phyloP scores from a whole-genome alignment of 2,113 vertebrate species.

The Vireo altiloquus region DNA sequence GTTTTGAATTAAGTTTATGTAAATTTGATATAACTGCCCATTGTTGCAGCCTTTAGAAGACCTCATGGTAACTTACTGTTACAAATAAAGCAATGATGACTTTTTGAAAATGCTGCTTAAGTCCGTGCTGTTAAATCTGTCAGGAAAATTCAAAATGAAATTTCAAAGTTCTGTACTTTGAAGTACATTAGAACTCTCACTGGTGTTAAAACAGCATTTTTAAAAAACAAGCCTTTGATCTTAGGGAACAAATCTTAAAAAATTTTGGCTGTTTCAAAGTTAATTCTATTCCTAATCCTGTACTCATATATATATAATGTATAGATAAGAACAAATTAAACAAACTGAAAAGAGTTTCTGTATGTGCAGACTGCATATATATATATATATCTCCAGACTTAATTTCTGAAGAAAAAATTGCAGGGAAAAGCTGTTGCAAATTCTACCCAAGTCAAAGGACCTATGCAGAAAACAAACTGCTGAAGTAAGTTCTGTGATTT shows the following conservation, averaged over 20 bases:
- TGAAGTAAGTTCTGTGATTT: background rate
- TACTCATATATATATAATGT: background rate
- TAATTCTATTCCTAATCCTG: background rate
- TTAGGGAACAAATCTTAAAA: background rate
- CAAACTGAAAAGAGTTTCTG: background rate
- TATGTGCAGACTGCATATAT: background rate
- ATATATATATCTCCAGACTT: background rate
- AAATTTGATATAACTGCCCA: background rate
- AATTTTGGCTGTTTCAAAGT: background rate
- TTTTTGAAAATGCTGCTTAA: background rate
- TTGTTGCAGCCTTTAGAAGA: background rate
- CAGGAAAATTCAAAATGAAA: background rate
- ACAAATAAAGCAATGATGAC: background rate
- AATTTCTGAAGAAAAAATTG: background rate
- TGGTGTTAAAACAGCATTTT: background rate
- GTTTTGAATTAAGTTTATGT: background rate
- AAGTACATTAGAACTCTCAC: background rate
- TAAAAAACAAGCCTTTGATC: background rate
- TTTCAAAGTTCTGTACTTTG: background rate
- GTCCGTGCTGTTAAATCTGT: background rate
- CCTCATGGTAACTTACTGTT: background rate
- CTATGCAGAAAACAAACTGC: background rate
- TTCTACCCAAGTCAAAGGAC: background rate
- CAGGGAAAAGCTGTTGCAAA: background rate
- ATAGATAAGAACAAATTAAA: background rate